phyloP scores from a whole-genome alignment of 2,113 vertebrate genomes.

The Sceloporus undulatus region DNA sequence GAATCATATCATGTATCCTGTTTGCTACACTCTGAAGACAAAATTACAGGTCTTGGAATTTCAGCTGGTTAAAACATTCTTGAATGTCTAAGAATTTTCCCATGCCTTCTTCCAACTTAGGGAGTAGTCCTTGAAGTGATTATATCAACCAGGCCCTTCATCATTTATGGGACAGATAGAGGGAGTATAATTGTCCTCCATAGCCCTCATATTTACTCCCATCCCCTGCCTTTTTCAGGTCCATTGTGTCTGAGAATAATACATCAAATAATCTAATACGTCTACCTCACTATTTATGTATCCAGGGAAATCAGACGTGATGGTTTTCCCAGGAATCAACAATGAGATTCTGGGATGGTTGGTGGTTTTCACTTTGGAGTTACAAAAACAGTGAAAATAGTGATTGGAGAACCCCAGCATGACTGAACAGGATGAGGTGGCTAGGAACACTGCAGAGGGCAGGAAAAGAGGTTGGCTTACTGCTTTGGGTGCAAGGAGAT shows the following conservation, averaged over 20 bases:
- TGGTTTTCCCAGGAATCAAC: too few species aligned
- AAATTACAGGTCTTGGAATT: conserved; percentile 69
- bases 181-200: conserved; percentile 13
- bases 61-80: conserved; percentile 59
- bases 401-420: too few species aligned
- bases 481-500: too few species aligned
- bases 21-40: conserved; percentile 59
- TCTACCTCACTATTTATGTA: background rate
- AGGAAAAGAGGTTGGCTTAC: too few species aligned
- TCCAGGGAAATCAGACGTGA: background rate
- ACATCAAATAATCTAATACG: background rate
- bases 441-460: too few species aligned
- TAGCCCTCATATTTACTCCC: background rate
- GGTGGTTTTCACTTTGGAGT: too few species aligned
- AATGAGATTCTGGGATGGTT: too few species aligned
- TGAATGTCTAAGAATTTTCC: conserved; percentile 65
- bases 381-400: too few species aligned
- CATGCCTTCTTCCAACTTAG: conserved; percentile 57
- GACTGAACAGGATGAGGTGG: too few species aligned
- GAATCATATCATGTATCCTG: conserved; percentile 57
- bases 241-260: conserved; percentile 14
- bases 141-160: background rate
- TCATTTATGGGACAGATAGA: background rate
- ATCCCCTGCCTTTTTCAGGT: background rate
- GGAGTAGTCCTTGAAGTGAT: conserved; percentile 26